These are phyloP conservation scores for Apis laboriosa DNA, from an alignment of 1,140 invertebrate genomes.

Conservation along the genomic window DNA sequence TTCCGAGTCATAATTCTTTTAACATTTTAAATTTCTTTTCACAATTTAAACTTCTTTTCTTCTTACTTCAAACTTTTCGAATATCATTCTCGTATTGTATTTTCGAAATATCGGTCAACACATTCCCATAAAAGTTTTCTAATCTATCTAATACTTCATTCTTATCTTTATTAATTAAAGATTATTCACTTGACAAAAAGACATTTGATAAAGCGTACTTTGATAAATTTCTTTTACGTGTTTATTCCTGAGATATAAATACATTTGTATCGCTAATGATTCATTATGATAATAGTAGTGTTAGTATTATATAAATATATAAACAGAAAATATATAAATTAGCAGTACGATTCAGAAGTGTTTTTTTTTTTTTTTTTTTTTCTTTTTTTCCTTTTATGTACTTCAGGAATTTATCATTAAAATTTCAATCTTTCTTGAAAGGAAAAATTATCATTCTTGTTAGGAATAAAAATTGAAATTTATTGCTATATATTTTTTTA, in stretches of 20 bases:
- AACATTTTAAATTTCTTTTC: background rate
- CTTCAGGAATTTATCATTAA: background rate
- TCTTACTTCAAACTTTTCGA: background rate
- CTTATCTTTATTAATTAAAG: background rate
- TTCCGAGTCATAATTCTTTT: background rate
- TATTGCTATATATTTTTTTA: background rate
- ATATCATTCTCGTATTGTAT: background rate
- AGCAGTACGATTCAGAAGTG: background rate
- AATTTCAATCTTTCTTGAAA: background rate
- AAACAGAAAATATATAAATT: too few relatives aligned
- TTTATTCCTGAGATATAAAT: background rate
- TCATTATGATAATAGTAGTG: too few relatives aligned
- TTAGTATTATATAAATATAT: too few relatives aligned
- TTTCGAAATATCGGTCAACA: background rate
- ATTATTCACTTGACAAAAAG: background rate
- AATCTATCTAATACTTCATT: background rate
- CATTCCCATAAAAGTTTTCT: background rate
- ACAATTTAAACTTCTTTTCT: background rate
- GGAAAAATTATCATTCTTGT: background rate
- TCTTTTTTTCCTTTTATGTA: too few relatives aligned
- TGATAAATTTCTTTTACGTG: background rate
- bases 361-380: too few relatives aligned
- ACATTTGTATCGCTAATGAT: too few relatives aligned
- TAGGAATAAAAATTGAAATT: background rate
- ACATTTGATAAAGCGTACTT: too few relatives aligned